These are phyloP conservation scores for Diadema setosum DNA, from an alignment of 35 echinoderm and acorn worm genomes.

Conservation along the genomic window DNA sequence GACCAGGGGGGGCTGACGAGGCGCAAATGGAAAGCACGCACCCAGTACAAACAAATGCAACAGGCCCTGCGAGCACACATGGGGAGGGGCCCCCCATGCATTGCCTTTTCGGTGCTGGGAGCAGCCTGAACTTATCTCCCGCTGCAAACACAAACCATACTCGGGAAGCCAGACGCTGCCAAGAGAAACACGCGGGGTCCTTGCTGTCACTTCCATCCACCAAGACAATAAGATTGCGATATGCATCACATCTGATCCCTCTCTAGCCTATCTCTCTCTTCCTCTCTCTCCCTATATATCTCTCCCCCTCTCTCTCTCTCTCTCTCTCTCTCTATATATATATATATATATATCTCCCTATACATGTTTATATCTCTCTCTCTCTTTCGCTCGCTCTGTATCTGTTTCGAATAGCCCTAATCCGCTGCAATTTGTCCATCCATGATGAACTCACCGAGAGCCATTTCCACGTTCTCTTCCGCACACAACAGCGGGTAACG, in stretches of 20 bases:
- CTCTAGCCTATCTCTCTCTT: too few relatives aligned
- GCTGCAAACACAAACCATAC: neutral
- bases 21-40: too few relatives aligned
- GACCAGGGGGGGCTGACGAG: too few relatives aligned
- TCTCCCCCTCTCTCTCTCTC: neutral
- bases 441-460: neutral
- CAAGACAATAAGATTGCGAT: neutral
- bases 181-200: neutral
- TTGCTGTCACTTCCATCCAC: neutral
- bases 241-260: neutral
- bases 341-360: neutral
- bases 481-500: too few relatives aligned
- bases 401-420: too few relatives aligned
- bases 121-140: neutral
- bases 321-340: neutral
- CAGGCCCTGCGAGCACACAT: too few relatives aligned
- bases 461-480: neutral
- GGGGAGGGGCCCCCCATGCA: too few relatives aligned
- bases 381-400: neutral
- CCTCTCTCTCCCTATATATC: neutral
- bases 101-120: too few relatives aligned
- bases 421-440: neutral
- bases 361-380: neutral
- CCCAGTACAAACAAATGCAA: too few relatives aligned
- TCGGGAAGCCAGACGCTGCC: neutral